Conservation (phyloP, 2,113 vertebrate genomes). For the Seriola quinqueradiata region DNA sequence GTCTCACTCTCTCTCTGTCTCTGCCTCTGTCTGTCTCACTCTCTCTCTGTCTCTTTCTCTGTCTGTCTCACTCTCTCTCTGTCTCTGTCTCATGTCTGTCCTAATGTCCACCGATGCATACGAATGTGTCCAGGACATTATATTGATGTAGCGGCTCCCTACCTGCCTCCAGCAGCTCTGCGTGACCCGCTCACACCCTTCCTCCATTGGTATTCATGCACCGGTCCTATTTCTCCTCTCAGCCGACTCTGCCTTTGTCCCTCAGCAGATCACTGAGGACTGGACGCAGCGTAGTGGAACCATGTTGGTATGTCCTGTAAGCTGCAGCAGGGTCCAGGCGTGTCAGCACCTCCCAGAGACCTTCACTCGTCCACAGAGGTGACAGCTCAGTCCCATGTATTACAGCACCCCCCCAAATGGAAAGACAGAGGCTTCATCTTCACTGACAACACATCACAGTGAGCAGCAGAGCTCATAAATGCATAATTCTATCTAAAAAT, state of each 20-base stretch:
- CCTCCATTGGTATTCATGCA: constrained; percentile 19
- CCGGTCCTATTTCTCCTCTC: background rate
- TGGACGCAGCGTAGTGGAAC: constrained; percentile 3
- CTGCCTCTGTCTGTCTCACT: too few species aligned
- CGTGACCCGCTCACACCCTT: constrained; percentile 2
- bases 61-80: too few species aligned
- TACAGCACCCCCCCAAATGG: background rate
- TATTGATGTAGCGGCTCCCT: background rate
- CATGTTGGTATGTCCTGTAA: background rate
- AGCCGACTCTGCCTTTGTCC: background rate
- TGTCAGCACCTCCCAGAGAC: background rate
- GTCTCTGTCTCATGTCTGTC: too few species aligned
- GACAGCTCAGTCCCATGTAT: background rate
- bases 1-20: too few species aligned
- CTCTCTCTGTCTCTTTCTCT: too few species aligned
- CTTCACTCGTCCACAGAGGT: background rate
- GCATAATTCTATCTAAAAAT: background rate
- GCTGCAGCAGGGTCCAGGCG: background rate
- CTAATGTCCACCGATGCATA: constrained; percentile 4
- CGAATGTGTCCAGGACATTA: constrained; percentile 27
- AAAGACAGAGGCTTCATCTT: constrained; percentile 11
- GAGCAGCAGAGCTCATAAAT: background rate
- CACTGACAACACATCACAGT: background rate
- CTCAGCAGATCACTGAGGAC: constrained; percentile 3
- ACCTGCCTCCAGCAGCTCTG: background rate